Conservation (phyloP, 1,140 invertebrate genomes). For the Zophobas atratus region DNA sequence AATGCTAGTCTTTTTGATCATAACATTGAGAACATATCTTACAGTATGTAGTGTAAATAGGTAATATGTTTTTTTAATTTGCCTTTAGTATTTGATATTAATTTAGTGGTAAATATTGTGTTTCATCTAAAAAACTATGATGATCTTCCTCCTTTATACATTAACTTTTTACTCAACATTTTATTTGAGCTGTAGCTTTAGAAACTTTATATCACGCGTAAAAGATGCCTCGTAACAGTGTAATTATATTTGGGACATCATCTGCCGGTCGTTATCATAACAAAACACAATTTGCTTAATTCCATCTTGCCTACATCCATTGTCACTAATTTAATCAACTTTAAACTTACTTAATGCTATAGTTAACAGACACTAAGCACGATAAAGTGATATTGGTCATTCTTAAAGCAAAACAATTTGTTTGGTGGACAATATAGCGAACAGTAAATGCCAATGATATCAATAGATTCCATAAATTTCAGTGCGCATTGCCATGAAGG, state of each 20-base stretch:
- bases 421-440: conserved; percentile 27
- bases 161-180: neutral
- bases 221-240: conserved; percentile 14
- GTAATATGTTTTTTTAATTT: too few relatives aligned
- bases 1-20: too few relatives aligned
- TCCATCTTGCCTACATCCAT: neutral
- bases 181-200: neutral
- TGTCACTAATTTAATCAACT: neutral
- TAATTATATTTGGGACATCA: conserved; percentile 7
- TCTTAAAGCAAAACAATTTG: conserved; percentile 26
- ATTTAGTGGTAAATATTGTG: too few relatives aligned
- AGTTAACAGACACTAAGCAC: neutral
- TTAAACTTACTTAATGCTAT: conserved; percentile 1
- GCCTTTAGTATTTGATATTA: too few relatives aligned
- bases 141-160: too few relatives aligned
- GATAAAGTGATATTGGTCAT: neutral
- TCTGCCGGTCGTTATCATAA: neutral
- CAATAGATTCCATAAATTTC: conserved; percentile 43
- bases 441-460: conserved; percentile 30
- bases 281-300: conserved; percentile 3
- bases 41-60: too few relatives aligned
- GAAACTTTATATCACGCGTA: conserved; percentile 15
- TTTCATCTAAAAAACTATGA: too few relatives aligned
- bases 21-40: too few relatives aligned
- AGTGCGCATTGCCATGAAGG: conserved; percentile 34